Evolutionary conservation across 2,888 invertebrate species (phyloP), one percentile per base, ranked within the genome.

Genomic region (Xylota segnis): DNA sequence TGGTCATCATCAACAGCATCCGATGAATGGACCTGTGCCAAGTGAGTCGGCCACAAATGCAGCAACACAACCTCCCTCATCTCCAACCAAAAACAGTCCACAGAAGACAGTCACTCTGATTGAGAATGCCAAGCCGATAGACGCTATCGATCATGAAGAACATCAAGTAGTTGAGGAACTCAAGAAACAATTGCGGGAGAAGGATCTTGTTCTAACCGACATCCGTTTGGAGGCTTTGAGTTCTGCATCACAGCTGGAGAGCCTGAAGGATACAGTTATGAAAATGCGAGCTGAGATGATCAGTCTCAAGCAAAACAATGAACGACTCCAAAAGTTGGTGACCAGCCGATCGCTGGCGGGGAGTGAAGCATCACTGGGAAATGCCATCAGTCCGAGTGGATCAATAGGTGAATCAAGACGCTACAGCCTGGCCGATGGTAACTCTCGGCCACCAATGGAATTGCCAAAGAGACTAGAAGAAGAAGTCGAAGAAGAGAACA

Each of bases 251-350:
- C 99, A 99, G 92, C 93, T 99, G 72, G 99, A 99, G 92, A 98
- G 97, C 89, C 94, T 99, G 18, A 97, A 98, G 91, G 99, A 99
- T 91, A 98, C 98, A 65, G 98, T 99, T 90, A 97, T 97, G 92
- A 98, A 98, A 93, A 98, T 99, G 97, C 96, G 98, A 93, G 90
- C 91, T 92, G 99, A 99, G 93, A 99, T 99, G 98, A 94, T 98
- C 90, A 97, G 97, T 90, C 93, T 99, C 89, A 98, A 98, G 91
- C 98, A 98, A 90, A 99, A 99, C 93, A 99, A 99, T 92, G 98
- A 98, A 91, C 94, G 98, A 29, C 94, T 99, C 0, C 98, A 98
- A 90, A 94, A 97, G 89, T 93, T 98, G 91, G 97, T 98, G 71
- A 94, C 94, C 87, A 94, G 94, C 82, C 93, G 94, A 45, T 95